Evolutionary conservation across 2,888 invertebrate genomes (phyloP), one percentile per base, ranked within the genome.

Genomic region (Drosophila atroscutellata): DNA sequence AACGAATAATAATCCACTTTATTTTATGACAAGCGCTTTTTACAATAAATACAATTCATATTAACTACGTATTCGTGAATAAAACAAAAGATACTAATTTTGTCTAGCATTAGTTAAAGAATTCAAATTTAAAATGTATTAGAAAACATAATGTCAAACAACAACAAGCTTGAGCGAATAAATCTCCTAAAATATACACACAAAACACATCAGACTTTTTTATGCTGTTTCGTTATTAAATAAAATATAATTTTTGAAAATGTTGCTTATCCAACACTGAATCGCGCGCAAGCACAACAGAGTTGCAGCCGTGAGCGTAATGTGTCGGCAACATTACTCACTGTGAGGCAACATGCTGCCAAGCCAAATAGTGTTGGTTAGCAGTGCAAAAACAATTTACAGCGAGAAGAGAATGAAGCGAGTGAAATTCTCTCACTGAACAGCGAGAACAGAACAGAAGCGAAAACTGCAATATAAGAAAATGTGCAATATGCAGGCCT

Each of bases 61-160:
- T 45, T 70, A 72, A 72, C 51, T 60, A 64, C 63, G 69, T 72
- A 83, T 66, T 74, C 79, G 61, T 75, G 58, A 75, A 77, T 55
- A 63, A 72, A 56, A 20, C 42, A 56, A 56, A 20, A 67, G 50
- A 70, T 58, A 77, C 70, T 84, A 79, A 81, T 74, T 89, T 81
- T 91, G 80, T 75, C 77, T 89, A 89, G 90, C 85, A 83, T 91
- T 85, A 82, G 89, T 83, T 83, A 79, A 89, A 80, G 56, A 85
- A 90, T 84, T 77, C 69, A 57, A 60, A 67, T 66, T 77, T 65
- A 59, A 81, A 75, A 65, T 83, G 77, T 90, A 83, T 79, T 85
- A 77, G 59, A 77, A 72, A 75, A 77, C 71, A 72, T 62, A 83
- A 81, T 90, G 90, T 90, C 77, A 88, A 89, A 72, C 79, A 76